Conservation (phyloP, 1,140 invertebrate species). For the Ostrea edulis region DNA sequence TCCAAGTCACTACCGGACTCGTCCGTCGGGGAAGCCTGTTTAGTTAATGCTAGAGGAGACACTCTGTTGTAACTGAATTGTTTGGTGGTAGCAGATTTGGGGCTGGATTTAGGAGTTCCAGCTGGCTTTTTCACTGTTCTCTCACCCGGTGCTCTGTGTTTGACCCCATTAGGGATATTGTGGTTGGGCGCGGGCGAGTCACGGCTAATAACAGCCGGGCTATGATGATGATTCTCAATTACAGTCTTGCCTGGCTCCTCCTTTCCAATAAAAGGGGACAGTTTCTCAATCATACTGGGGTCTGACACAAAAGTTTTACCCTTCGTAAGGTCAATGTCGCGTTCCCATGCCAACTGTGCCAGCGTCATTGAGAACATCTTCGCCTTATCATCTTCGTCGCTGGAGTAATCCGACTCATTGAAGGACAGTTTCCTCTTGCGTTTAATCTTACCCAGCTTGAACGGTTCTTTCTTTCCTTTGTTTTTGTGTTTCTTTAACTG, state of each 20-base stretch:
- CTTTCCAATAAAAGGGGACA: constrained; percentile 30
- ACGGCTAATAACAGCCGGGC: constrained; percentile 1
- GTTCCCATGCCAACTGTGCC: constrained; percentile 76
- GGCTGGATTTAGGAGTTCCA: constrained; percentile 64
- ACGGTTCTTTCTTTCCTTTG: constrained; percentile 60
- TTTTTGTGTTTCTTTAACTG: constrained; percentile 65
- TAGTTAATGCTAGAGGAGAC: constrained; percentile 44
- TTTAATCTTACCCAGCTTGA: constrained; percentile 56
- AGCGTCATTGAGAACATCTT: constrained; percentile 66
- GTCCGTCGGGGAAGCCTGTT: constrained; percentile 43
- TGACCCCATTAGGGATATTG: constrained; percentile 56
- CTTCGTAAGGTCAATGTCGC: constrained; percentile 74
- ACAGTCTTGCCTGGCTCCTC: constrained; percentile 21
- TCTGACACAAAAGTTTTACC: constrained; percentile 66
- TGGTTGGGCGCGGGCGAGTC: constrained; percentile 43
- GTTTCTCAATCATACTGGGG: constrained; percentile 58
- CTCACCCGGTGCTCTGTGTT: constrained; percentile 52
- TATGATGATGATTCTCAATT: constrained; percentile 44
- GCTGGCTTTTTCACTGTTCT: constrained; percentile 66
- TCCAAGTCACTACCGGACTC: constrained; percentile 52
- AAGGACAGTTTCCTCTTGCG: constrained; percentile 28
- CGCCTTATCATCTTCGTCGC: constrained; percentile 55
- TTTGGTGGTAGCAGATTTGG: constrained; percentile 50
- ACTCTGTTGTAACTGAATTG: constrained; percentile 50
- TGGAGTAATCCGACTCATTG: constrained; percentile 48